phyloP scores from a whole-genome alignment of 2,797 vertebrate genomes.

The Danio jaintianensis region DNA sequence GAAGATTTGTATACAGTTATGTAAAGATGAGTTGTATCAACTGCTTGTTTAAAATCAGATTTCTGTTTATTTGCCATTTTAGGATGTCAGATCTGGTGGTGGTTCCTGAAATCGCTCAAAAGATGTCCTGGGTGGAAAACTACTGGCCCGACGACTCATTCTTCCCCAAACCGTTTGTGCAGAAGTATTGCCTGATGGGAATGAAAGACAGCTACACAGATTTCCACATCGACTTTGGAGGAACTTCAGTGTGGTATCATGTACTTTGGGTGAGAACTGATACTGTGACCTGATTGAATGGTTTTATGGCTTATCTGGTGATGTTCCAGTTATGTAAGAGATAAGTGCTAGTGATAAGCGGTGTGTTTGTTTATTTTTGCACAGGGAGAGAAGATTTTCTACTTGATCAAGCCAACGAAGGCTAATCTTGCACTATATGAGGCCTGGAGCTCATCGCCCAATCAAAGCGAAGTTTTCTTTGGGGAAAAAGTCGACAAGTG shows the following conservation, averaged over 20 bases:
- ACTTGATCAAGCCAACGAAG: conserved; percentile 95
- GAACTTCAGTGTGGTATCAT: conserved; percentile 99
- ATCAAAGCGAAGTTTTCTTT: conserved; percentile 98
- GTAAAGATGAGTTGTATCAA: too few species aligned
- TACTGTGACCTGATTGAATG: not conserved
- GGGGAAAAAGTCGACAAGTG: conserved; percentile 97
- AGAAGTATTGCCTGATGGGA: conserved; percentile 99
- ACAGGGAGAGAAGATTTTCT: conserved; percentile 98
- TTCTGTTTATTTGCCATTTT: conserved; percentile 12
- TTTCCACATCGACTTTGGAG: conserved; percentile 99
- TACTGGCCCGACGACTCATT: conserved; percentile 99
- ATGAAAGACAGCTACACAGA: conserved; percentile 98
- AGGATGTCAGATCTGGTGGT: conserved; percentile 97
- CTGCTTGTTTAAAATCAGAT: not conserved
- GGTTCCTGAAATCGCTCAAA: conserved; percentile 94
- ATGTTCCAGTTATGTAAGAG: not conserved
- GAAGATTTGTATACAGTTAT: too few species aligned
- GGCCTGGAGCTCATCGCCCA: conserved; percentile 96
- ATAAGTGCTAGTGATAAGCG: not conserved
- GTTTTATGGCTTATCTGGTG: not conserved
- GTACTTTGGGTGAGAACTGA: conserved; percentile 92
- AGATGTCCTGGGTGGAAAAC: conserved; percentile 99
- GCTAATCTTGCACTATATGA: conserved; percentile 98
- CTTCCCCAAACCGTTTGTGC: conserved; percentile 98
- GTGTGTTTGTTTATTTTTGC: not conserved